phyloP scores from a whole-genome alignment of 1,140 invertebrate genomes.

The Drosophila rufa region DNA sequence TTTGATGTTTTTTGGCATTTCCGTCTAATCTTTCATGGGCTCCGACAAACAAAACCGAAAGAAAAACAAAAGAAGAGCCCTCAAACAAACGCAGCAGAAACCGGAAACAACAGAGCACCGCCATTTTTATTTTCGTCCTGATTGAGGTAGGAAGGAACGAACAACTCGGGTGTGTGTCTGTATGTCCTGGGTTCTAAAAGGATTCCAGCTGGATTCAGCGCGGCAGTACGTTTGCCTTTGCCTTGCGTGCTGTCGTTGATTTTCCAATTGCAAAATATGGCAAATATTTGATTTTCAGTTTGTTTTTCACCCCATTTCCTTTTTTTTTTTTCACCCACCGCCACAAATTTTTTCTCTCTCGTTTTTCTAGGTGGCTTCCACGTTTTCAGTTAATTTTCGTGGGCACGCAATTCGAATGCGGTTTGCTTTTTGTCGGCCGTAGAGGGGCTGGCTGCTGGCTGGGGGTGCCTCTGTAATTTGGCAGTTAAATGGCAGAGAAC shows the following conservation, averaged over 20 bases:
- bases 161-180: conserved; percentile 9
- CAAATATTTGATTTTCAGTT: conserved; percentile 67
- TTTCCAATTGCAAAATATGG: conserved; percentile 63
- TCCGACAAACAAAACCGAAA: conserved; percentile 30
- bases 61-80: conserved; percentile 9
- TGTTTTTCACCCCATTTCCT: conserved; percentile 23
- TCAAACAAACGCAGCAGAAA: conserved; percentile 26
- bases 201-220: conserved; percentile 15
- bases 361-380: conserved; percentile 34
- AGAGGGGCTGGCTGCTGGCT: conserved; percentile 4
- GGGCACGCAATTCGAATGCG: conserved; percentile 68
- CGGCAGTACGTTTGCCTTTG: conserved; percentile 12
- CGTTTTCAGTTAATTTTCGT: conserved; percentile 68
- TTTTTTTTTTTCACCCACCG: conserved; percentile 16
- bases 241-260: conserved; percentile 67
- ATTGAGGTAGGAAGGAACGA: conserved; percentile 36
- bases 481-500: conserved; percentile 66
- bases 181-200: conserved; percentile 34
- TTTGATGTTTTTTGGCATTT: conserved; percentile 52
- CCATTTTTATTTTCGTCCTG: conserved; percentile 65
- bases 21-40: conserved; percentile 24
- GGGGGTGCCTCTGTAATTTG: conserved; percentile 54
- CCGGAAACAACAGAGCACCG: conserved; percentile 62
- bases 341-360: not conserved
- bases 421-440: conserved; percentile 29